These are phyloP conservation scores for Stegodyphus dumicola DNA, from an alignment of 1,140 invertebrate genomes.

Conservation along the genomic window DNA sequence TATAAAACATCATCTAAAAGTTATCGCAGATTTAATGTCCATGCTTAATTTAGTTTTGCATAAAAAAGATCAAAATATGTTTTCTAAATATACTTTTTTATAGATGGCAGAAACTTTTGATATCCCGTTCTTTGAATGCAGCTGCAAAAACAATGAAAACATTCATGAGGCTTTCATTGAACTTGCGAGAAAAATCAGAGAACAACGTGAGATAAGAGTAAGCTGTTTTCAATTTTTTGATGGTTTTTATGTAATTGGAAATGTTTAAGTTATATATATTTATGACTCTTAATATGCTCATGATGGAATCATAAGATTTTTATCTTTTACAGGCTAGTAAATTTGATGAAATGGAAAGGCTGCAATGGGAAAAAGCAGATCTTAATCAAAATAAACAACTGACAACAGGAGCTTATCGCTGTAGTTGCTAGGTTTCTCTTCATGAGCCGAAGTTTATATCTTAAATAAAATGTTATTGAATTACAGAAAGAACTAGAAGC, in stretches of 20 bases:
- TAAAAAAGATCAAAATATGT: too few relatives aligned
- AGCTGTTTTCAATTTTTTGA: constrained; percentile 54
- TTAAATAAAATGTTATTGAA: neutral
- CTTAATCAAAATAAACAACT: constrained; percentile 54
- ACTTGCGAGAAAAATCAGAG: constrained; percentile 82
- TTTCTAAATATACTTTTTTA: constrained; percentile 63
- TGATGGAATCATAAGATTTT: neutral
- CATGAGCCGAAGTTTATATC: neutral
- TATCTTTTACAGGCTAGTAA: constrained; percentile 53
- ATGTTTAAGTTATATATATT: neutral
- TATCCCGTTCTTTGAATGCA: constrained; percentile 92
- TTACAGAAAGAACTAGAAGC: constrained; percentile 29
- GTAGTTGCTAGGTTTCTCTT: constrained; percentile 51
- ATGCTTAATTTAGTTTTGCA: too few relatives aligned
- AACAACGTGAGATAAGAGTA: constrained; percentile 81
- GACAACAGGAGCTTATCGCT: constrained; percentile 44
- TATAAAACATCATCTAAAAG: too few relatives aligned
- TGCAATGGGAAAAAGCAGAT: constrained; percentile 60
- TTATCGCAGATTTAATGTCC: too few relatives aligned
- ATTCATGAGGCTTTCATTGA: constrained; percentile 88
- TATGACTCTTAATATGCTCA: neutral
- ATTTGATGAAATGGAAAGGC: constrained; percentile 63
- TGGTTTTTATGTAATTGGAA: neutral
- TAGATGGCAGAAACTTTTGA: constrained; percentile 91
- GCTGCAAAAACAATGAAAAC: constrained; percentile 89